Percentiles rank a stretch among this genome's conserved stretches.
These are phyloP conservation scores for Notarius lentiginosus DNA, from an alignment of 2,113 vertebrate genomes.

Conservation along the genomic window DNA sequence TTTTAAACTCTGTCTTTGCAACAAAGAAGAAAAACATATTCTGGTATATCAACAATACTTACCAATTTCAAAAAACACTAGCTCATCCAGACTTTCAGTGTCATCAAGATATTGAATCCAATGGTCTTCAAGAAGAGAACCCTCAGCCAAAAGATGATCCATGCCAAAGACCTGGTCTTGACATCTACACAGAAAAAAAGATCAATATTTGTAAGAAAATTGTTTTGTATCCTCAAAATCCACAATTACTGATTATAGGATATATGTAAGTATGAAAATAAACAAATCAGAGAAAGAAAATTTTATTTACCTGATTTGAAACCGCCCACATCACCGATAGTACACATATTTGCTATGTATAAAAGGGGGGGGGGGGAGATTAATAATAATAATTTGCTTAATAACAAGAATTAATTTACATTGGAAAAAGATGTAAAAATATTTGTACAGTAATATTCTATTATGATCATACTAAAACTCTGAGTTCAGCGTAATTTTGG, in stretches of 20 bases:
- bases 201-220: neutral
- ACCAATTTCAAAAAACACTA: constrained; percentile 53
- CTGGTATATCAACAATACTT: neutral
- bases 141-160: constrained; percentile 75
- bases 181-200: constrained; percentile 51
- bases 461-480: neutral
- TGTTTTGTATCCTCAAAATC: neutral
- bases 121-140: constrained; percentile 81
- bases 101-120: constrained; percentile 81
- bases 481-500: neutral
- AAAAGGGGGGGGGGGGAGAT: neutral
- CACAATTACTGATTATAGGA: neutral
- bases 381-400: neutral
- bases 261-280: neutral
- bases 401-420: no score
- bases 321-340: rapidly evolving
- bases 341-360: no score
- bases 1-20: neutral
- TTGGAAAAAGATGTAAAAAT: no score
- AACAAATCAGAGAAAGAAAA: neutral
- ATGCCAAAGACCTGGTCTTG: constrained; percentile 69
- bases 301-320: neutral
- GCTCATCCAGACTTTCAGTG: constrained; percentile 65
- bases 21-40: neutral
- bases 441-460: neutral